Base-by-base conservation (phyloP, 2,888 invertebrate species). In the Dryobotodes eremita region DNA sequence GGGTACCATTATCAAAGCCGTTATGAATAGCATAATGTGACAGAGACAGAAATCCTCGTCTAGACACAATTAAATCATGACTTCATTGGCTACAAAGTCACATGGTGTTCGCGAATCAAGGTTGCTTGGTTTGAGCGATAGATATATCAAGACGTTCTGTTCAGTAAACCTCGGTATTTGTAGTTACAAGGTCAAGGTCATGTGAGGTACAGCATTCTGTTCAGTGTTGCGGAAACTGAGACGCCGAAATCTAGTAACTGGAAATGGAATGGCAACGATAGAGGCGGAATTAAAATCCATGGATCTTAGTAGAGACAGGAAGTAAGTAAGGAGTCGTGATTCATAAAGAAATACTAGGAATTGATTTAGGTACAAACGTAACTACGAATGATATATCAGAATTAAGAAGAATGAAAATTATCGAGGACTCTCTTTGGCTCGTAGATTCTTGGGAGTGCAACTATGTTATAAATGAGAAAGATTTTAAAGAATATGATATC, bases 91-190 rank as follows among this genome's bases (percentile, higher is more conserved):
- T 73, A 55, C 83, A 75, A 73, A 80, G 77, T 82, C 83, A 86
- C 80, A 83, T 77, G 77, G 83, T 71, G 74, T 74, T 50, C n/a
- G 72, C 50, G 57, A 31, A 83, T 79, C 88, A 89, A 88, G 88
- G 88, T 77, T 75, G 42, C 26, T 57, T 65, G n/a, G 69, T 74
- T 69, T 71, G 68, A 42, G 53, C 79, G 59, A 86, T 80, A 76
- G 59, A 86, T 80, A 76, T 75, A 83, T 88, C 73, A 86, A 72
- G 78, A 77, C 71, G 71, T 76, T 75, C 79, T 84, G 88, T 77
- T 80, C 75, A 20, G 72, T 88, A 76, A 80, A 79, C 71, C 80
- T 84, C 20, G 68, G 77, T 78, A 82, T 89, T 85, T 83, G 80
- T 72, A 46, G 71, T 77, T 11, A 11, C 80, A 75, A 86, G 87